Percentiles rank a stretch among this genome's conserved stretches.
Conservation (phyloP, 2,888 invertebrate genomes). For the Cataglyphis livida region DNA sequence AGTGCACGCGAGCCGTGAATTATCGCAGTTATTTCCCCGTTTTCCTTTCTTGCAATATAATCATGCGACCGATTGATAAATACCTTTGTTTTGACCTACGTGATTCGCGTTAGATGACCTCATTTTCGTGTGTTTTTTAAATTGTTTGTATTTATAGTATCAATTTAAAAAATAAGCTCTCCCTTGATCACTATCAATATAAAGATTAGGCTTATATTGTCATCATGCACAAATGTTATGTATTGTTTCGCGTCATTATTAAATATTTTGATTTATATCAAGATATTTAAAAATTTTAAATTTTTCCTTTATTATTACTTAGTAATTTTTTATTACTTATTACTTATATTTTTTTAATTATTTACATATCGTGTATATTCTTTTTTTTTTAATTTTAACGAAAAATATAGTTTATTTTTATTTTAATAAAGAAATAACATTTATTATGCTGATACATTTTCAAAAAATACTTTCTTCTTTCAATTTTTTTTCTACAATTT, state of each 20-base stretch:
- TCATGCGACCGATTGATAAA: background rate
- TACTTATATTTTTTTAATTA: background rate
- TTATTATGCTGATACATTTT: background rate
- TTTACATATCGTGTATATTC: background rate
- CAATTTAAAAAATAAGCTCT: background rate
- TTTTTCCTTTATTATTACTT: background rate
- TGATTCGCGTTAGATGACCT: background rate
- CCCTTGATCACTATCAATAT: background rate
- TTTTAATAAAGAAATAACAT: background rate
- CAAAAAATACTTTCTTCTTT: conserved; percentile 7
- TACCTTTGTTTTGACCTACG: background rate
- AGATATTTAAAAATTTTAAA: background rate
- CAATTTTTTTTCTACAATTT: background rate
- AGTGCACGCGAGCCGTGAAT: background rate
- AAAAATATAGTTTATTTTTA: conserved; percentile 8
- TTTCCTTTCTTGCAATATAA: conserved; percentile 18
- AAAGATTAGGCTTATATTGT: background rate
- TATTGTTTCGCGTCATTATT: background rate
- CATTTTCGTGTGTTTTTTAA: conserved; percentile 2
- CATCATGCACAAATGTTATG: no score
- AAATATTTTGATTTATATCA: background rate
- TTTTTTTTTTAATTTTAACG: background rate
- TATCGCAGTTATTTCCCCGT: conserved; percentile 7
- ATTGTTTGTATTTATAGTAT: background rate
- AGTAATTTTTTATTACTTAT: background rate